These are phyloP conservation scores for Cyrtonyx montezumae DNA, from an alignment of 2,113 vertebrate species.

Conservation along the genomic window DNA sequence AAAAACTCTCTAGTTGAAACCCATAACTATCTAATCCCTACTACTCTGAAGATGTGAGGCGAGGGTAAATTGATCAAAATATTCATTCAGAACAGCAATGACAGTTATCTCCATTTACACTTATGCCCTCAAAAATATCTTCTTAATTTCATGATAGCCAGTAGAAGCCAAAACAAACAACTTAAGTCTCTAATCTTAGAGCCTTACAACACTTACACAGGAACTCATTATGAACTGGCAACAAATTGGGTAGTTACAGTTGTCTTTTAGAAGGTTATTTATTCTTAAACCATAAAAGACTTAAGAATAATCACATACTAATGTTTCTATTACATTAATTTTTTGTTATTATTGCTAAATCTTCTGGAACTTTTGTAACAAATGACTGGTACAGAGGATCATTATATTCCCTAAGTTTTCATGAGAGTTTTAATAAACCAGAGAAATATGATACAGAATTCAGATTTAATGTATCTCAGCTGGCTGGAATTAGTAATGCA, in stretches of 20 bases:
- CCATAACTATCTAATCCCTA: background rate
- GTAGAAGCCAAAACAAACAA: background rate
- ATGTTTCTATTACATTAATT: background rate
- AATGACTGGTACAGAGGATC: background rate
- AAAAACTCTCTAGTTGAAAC: background rate
- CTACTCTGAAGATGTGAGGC: background rate
- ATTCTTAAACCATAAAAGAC: background rate
- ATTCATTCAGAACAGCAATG: background rate
- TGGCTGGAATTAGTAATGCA: background rate
- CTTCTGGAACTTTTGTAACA: background rate
- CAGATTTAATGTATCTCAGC: background rate
- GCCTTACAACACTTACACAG: background rate
- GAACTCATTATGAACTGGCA: background rate
- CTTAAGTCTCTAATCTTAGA: background rate
- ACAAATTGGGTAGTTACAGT: background rate
- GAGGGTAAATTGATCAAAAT: background rate
- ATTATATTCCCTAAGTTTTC: background rate
- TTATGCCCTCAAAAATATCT: background rate
- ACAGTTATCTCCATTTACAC: background rate
- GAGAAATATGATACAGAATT: background rate
- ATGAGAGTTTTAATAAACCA: background rate
- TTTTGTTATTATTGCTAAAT: background rate
- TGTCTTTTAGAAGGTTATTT: background rate
- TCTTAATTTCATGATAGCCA: background rate
- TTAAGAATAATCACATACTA: background rate